Percentiles rank a stretch among this genome's conserved stretches.
phyloP scores from a whole-genome alignment of 2,113 vertebrate species.

The Calypte anna region DNA sequence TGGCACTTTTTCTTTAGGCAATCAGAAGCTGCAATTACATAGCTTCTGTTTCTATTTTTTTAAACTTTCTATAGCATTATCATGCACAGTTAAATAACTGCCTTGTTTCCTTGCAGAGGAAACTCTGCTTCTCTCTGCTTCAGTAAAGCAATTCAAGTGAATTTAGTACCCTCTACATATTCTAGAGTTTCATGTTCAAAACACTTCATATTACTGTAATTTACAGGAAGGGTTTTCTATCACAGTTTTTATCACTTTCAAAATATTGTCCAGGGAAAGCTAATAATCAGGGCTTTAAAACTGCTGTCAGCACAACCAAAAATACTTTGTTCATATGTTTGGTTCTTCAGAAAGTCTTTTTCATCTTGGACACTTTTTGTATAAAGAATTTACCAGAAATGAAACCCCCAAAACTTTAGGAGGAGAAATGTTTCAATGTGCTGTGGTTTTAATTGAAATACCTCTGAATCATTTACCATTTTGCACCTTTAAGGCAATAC shows the following conservation, averaged over 20 bases:
- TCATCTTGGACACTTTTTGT: not conserved
- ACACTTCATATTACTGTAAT: not conserved
- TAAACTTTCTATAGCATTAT: not conserved
- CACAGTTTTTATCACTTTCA: not conserved
- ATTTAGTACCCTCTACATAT: not conserved
- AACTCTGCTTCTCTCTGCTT: not conserved
- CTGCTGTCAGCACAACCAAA: not conserved
- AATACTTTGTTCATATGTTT: not conserved
- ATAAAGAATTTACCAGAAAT: not conserved
- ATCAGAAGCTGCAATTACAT: not conserved
- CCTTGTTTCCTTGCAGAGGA: not conserved
- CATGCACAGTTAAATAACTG: not conserved
- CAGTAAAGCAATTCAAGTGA: not conserved
- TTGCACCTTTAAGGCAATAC: not conserved
- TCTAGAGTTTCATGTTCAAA: not conserved
- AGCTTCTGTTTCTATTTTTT: not conserved
- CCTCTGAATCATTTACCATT: not conserved
- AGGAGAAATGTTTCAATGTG: not conserved
- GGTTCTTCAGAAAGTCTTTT: not conserved
- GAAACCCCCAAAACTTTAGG: not conserved
- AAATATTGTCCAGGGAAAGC: not conserved
- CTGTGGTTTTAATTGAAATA: constrained; percentile 21
- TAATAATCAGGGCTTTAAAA: not conserved
- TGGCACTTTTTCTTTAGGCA: not conserved
- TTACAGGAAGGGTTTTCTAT: not conserved